These are phyloP conservation scores for Glaucidium brasilianum DNA, from an alignment of 2,113 vertebrate species.

Conservation along the genomic window DNA sequence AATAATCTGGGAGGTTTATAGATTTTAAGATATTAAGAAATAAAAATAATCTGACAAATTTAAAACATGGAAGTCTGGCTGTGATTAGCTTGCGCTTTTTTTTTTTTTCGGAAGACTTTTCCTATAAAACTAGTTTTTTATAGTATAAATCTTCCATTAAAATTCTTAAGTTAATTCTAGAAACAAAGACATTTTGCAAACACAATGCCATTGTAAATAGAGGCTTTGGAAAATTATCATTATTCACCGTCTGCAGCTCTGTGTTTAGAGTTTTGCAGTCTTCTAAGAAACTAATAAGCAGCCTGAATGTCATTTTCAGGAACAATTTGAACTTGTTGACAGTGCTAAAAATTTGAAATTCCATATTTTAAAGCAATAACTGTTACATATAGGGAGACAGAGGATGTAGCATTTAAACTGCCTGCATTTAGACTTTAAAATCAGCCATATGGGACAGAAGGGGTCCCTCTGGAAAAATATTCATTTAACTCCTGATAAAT, in stretches of 20 bases:
- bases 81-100: not conserved
- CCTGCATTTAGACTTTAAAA: slow-evolving; percentile 11
- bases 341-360: not conserved
- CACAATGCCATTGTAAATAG: not conserved
- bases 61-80: not conserved
- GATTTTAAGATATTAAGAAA: not conserved
- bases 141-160: not conserved
- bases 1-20: not conserved
- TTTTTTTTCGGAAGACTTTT: not conserved
- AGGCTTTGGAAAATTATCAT: not conserved
- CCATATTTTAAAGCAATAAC: slow-evolving; percentile 6
- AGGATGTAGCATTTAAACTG: not conserved
- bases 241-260: not conserved
- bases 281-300: slow-evolving; percentile 1
- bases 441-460: slow-evolving; percentile 1
- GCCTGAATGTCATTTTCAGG: not conserved
- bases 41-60: not conserved
- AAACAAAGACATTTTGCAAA: not conserved
- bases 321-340: slow-evolving; percentile 41
- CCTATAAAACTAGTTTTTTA: not conserved
- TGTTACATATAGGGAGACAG: not conserved
- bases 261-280: not conserved
- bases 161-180: not conserved
- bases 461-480: slow-evolving; percentile 24
- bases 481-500: slow-evolving; percentile 34